Evolutionary conservation across 2,113 vertebrate species (phyloP), one percentile per base, ranked within the genome.

Genomic region (Xiphorhynchus elegans): DNA sequence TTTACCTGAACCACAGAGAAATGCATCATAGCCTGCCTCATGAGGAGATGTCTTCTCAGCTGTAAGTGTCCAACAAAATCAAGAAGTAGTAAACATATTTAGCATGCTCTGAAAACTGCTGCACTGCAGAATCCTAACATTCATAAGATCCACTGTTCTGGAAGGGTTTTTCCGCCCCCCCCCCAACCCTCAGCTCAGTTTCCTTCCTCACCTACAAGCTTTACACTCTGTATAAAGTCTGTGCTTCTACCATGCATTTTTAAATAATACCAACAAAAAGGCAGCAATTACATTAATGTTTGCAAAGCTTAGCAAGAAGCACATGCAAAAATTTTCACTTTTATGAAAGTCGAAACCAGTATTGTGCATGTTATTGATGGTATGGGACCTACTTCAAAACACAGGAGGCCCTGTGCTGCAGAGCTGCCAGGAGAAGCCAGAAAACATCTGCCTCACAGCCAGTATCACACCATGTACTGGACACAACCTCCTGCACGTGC

Each of bases 1-100:
- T 42, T 95, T 96, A 98, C 98, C 98, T 97, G 98, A 98, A 28
- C 98, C 98, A 23, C 98, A 98, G 59, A 98, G 97, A 95, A 98
- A 98, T 29, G 98, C 98, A 17, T 98, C 98, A 8, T 98, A 98
- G 1, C 97, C 98, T 2, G 98, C 98, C 63, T 98, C 98, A 0
- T 98, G 98, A 58, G 97, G 98, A 63, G 4, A 97, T 49, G 96
- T 78, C 17, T 96, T 97, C 87, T 97, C 94, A 39, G 79, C 98
- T 98, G 92, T 59, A 76, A 89, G 29, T 2, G 13, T 47, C 21
- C 86, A 42, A 60, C 37, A 95, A 83, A 90, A 59, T 5, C 12
- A 60, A 73, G 91, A 63, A 87, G 39, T 35, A 72, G 13, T 28
- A 24, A 72, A 53, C 6, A 49, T 24, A 9, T 40, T 89, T 10